phyloP scores from a whole-genome alignment of 2,113 vertebrate species.

The Thermophis baileyi region DNA sequence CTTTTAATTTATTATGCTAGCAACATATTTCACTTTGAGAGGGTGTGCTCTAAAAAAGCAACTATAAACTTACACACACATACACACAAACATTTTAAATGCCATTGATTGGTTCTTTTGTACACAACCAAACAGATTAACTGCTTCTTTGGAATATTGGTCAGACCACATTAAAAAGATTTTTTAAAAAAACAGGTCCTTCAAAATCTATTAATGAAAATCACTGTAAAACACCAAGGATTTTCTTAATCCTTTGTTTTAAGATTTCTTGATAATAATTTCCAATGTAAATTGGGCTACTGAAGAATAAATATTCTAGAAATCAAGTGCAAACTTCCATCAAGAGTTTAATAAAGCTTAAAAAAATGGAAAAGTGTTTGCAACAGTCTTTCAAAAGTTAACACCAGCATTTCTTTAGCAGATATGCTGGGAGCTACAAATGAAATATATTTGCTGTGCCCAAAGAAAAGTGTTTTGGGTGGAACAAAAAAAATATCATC shows the following conservation, averaged over 20 bases:
- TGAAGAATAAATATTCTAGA: background rate
- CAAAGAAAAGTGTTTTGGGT: background rate
- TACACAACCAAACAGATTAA: background rate
- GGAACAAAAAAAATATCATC: background rate
- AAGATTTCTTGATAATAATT: constrained; percentile 14
- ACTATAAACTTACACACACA: background rate
- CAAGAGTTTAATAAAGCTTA: background rate
- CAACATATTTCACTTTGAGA: background rate
- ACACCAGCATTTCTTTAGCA: background rate
- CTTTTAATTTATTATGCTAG: background rate
- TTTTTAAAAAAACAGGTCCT: background rate
- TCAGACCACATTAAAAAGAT: constrained; percentile 4
- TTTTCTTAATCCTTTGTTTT: background rate
- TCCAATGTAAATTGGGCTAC: background rate
- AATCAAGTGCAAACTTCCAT: background rate
- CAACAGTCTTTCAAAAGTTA: background rate
- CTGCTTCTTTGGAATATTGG: background rate
- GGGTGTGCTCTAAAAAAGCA: background rate
- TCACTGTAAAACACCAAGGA: background rate
- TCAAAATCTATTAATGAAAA: constrained; percentile 1
- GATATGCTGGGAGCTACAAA: background rate
- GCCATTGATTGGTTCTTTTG: background rate
- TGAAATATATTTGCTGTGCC: background rate
- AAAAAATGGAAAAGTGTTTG: background rate
- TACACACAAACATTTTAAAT: background rate